These are phyloP conservation scores for Polyommatus icarus DNA, from an alignment of 2,888 invertebrate genomes.

Conservation along the genomic window DNA sequence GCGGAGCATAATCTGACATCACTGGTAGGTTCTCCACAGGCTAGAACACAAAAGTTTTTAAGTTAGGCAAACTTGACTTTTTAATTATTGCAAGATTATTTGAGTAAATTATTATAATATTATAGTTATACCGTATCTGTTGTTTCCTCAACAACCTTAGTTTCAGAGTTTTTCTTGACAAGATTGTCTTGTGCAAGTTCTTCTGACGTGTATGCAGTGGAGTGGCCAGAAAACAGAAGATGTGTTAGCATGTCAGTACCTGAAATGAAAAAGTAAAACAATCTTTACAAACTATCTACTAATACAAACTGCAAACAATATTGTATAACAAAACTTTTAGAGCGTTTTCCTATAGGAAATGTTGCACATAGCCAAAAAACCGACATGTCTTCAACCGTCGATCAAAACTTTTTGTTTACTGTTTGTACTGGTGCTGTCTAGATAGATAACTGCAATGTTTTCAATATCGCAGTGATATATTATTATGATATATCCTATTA, in stretches of 20 bases:
- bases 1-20: constrained; percentile 71
- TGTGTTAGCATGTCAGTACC: constrained; percentile 28
- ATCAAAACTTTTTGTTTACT: no score
- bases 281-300: background rate
- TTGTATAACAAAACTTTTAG: no score
- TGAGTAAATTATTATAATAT: background rate
- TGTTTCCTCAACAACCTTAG: constrained; percentile 10
- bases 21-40: constrained; percentile 52
- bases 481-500: no score
- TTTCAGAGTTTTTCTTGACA: background rate
- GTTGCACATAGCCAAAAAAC: no score
- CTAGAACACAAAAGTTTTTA: constrained; percentile 37
- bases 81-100: background rate
- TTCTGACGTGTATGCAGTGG: constrained; percentile 23
- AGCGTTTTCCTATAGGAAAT: no score
- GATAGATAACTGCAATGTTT: no score
- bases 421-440: no score
- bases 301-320: background rate
- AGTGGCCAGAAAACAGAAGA: constrained; percentile 12
- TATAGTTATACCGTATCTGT: background rate
- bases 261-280: constrained; percentile 3
- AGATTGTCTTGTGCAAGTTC: constrained; percentile 24
- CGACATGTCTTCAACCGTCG: no score
- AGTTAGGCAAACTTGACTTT: background rate
- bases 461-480: no score